These are phyloP conservation scores for Apodemus speciosus DNA, from an alignment of 2,113 vertebrate genomes.

Conservation along the genomic window DNA sequence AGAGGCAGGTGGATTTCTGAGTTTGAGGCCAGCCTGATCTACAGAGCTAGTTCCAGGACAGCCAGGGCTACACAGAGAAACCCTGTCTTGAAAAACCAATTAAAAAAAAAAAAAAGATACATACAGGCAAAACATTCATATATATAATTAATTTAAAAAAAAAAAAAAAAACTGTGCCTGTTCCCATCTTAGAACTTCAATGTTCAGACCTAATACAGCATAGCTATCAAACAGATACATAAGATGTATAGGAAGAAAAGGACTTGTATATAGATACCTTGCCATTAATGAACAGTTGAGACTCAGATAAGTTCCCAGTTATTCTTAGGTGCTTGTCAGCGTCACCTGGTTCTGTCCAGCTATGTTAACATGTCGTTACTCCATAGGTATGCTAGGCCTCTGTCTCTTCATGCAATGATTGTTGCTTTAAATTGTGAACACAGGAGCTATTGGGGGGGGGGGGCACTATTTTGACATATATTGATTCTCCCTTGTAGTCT, in stretches of 20 bases:
- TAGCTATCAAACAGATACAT: background rate
- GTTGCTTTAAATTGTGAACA: background rate
- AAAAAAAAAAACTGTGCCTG: background rate
- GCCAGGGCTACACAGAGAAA: too few relatives aligned
- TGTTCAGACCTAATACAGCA: background rate
- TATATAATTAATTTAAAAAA: background rate
- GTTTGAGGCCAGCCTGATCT: too few relatives aligned
- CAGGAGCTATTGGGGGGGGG: background rate
- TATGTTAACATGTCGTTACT: background rate
- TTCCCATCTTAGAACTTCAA: background rate
- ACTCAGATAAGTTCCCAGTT: slow-evolving; percentile 9
- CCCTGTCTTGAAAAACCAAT: too few relatives aligned
- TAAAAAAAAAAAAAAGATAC: too few relatives aligned
- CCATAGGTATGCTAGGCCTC: background rate
- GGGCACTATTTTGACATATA: background rate
- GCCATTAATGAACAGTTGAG: background rate
- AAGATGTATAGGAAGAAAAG: background rate
- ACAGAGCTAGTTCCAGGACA: too few relatives aligned
- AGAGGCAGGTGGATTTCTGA: too few relatives aligned
- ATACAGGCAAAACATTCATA: background rate
- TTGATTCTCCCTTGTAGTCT: background rate
- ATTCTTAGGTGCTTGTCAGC: background rate
- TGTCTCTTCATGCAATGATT: background rate
- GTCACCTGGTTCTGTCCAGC: background rate
- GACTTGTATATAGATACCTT: background rate